Percentiles rank a stretch among this genome's conserved stretches.
phyloP scores from a whole-genome alignment of 2,113 vertebrate species.

The Nothoprocta perdicaria region DNA sequence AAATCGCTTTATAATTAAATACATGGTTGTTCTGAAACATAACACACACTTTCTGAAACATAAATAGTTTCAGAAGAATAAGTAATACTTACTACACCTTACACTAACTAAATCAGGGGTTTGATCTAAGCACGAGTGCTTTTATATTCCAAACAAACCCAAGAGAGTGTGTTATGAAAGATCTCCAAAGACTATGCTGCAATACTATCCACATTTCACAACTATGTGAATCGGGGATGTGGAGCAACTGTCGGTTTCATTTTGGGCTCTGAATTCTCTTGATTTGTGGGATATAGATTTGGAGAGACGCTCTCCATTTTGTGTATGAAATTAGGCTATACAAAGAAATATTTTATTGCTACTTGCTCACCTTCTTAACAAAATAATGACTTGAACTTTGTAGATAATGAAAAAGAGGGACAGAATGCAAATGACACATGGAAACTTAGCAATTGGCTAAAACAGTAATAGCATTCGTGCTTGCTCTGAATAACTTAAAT shows the following conservation, averaged over 20 bases:
- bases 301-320: not conserved
- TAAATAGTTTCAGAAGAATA: not conserved
- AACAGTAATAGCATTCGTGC: not conserved
- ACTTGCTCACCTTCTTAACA: not conserved
- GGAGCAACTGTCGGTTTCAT: not conserved
- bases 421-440: not conserved
- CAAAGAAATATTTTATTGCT: not conserved
- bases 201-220: not conserved
- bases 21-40: no score
- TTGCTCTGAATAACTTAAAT: not conserved
- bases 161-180: not conserved
- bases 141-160: not conserved
- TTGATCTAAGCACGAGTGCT: not conserved
- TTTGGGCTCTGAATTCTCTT: not conserved
- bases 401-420: not conserved
- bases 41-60: no score
- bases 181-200: not conserved
- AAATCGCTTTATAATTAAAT: not conserved
- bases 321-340: not conserved
- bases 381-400: not conserved
- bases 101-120: not conserved
- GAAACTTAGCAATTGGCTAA: conserved; percentile 3
- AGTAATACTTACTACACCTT: not conserved
- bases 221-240: not conserved
- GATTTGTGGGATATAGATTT: not conserved